A percentile compares a stretch with the other conserved stretches of the same genome.
phyloP scores from a whole-genome alignment of 2,888 invertebrate genomes.

The Gnatocerus cornutus region DNA sequence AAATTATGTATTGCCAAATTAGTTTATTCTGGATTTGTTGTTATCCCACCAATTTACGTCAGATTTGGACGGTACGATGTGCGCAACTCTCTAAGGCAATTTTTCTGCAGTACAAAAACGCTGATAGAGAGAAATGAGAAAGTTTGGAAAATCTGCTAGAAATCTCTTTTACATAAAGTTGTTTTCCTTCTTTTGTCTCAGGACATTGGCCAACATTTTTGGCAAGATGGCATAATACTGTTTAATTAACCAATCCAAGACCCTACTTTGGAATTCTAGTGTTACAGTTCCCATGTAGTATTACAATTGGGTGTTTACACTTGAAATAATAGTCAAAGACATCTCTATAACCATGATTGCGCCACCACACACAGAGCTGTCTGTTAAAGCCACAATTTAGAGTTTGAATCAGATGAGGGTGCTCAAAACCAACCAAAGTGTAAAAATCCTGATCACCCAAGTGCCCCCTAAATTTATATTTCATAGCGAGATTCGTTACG shows the following conservation, averaged over 20 bases:
- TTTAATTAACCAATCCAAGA: neutral
- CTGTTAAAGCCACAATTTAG: conserved; percentile 87
- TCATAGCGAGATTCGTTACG: conserved; percentile 74
- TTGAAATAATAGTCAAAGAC: conserved; percentile 82
- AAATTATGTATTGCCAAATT: too few species aligned
- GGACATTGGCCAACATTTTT: too few species aligned
- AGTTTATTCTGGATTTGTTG: too few species aligned
- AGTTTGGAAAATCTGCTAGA: too few species aligned
- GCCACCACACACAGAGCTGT: conserved; percentile 89
- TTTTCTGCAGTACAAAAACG: too few species aligned
- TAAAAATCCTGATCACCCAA: conserved; percentile 90
- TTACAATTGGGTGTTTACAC: conserved; percentile 78
- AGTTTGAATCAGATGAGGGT: conserved; percentile 81
- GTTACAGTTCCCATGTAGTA: conserved; percentile 86
- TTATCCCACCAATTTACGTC: too few species aligned
- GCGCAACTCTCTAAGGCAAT: too few species aligned
- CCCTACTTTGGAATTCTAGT: conserved; percentile 75
- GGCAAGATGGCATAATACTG: too few species aligned
- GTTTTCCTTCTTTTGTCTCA: too few species aligned
- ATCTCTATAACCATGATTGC: conserved; percentile 81
- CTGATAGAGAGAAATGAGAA: too few species aligned
- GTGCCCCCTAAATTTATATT: conserved; percentile 81
- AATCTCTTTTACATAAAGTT: too few species aligned
- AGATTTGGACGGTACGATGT: too few species aligned
- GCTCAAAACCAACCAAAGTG: conserved; percentile 80